Evolutionary conservation across 2,888 invertebrate genomes (phyloP).

Genomic region (Odontomyia ornata): DNA sequence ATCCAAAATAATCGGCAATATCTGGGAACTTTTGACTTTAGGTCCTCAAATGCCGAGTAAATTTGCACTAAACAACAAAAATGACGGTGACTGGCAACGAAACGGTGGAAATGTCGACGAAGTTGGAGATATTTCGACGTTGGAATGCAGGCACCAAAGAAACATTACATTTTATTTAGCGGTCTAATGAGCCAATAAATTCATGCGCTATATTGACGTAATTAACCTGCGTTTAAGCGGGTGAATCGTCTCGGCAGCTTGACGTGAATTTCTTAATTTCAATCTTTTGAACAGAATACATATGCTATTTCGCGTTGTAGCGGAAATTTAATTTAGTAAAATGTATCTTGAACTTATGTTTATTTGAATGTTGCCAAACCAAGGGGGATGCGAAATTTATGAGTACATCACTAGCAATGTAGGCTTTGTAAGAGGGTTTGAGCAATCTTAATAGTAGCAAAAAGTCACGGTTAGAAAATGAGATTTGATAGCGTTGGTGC

Average conservation of each 20-base stretch:
- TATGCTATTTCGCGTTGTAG: too few relatives aligned
- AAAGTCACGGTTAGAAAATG: too few relatives aligned
- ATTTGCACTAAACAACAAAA: neutral
- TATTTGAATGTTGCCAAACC: too few relatives aligned
- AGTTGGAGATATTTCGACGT: too few relatives aligned
- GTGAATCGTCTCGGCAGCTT: slow-evolving; percentile 25
- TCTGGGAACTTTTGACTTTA: slow-evolving; percentile 14
- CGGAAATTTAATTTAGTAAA: too few relatives aligned
- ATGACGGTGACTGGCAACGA: neutral
- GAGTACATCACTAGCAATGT: too few relatives aligned
- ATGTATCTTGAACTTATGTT: too few relatives aligned
- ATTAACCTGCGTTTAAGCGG: slow-evolving; percentile 46
- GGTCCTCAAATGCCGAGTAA: neutral
- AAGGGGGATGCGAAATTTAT: too few relatives aligned
- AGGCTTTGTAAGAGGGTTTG: too few relatives aligned
- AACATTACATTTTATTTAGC: slow-evolving; percentile 45
- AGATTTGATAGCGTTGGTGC: too few relatives aligned
- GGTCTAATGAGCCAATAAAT: slow-evolving; percentile 50
- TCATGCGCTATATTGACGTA: slow-evolving; percentile 43
- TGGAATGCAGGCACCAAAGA: neutral
- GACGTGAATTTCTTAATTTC: slow-evolving; percentile 35
- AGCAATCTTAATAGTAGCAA: too few relatives aligned
- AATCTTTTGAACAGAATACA: slow-evolving; percentile 12
- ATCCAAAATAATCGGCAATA: slow-evolving; percentile 38
- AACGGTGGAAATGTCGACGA: neutral